These are phyloP conservation scores for Variabilichromis moorii DNA, from an alignment of 2,113 vertebrate species.

Conservation along the genomic window DNA sequence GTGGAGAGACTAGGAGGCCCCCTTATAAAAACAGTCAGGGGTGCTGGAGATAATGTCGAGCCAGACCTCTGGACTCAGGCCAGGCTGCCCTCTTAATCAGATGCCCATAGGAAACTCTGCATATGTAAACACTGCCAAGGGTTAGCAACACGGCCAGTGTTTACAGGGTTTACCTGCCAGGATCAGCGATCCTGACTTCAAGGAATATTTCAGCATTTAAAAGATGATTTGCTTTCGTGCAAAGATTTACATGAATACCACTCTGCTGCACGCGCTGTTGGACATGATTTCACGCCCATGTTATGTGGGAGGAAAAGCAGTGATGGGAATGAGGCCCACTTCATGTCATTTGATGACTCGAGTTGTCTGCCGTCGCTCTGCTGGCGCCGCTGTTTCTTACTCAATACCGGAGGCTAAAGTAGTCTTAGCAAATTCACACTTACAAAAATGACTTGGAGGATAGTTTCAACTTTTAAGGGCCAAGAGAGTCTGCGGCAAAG, in stretches of 20 bases:
- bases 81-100: constrained; percentile 36
- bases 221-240: not conserved
- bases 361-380: not conserved
- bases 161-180: constrained; percentile 20
- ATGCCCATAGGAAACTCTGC: constrained; percentile 10
- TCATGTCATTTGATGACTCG: not conserved
- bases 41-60: constrained; percentile 56
- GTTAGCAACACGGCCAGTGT: constrained; percentile 1
- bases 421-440: not conserved
- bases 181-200: not conserved
- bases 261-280: not conserved
- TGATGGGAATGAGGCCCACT: not conserved
- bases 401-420: not conserved
- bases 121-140: constrained; percentile 4
- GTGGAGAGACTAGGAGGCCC: constrained; percentile 50
- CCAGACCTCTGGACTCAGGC: constrained; percentile 40
- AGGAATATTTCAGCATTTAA: not conserved
- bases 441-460: not conserved
- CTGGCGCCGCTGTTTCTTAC: not conserved
- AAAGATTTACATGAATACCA: not conserved
- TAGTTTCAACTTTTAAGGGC: not conserved
- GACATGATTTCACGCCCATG: not conserved
- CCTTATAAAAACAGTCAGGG: constrained; percentile 57
- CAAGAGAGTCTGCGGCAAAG: not conserved
- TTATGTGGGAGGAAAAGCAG: not conserved